Evolutionary conservation across 2,113 vertebrate genomes (phyloP), one percentile per base, ranked within the genome.

Genomic region (Cynoglossus semilaevis): DNA sequence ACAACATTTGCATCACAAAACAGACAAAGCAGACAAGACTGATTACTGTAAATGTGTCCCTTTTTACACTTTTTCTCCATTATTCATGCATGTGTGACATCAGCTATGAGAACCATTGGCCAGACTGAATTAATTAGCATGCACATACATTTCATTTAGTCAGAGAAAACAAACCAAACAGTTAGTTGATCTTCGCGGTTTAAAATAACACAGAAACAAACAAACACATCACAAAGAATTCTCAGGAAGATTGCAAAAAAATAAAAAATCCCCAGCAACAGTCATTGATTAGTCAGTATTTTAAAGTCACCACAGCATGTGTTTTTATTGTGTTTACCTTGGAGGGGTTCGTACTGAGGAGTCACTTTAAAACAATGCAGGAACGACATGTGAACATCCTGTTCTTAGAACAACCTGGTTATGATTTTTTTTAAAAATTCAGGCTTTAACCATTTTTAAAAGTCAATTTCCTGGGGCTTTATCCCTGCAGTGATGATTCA

Each of bases 1-100:
- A 43, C 51, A 52, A 0, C 1, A 86, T 88, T 90, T 87, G 79
- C 88, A 90, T 90, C 63, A 88, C 82, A 91, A 91, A 86, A 77
- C 72, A 16, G 67, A 85, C 84, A 83, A 82, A 82, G 65, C 59
- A 7, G 60, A 73, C 77, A 67, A 52, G 75, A 81, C 80, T 72
- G 76, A 86, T 88, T 85, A 87, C 87, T 86, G 87, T 85, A 85
- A 86, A 88, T 51, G 78, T 67, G 70, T 53, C 61, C 72, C n/a
- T n/a, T 71, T 91, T 84, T 83, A 84, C 84, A 88, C 86, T 81
- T 85, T 72, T 81, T 65, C 80, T 61, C 89, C 84, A 84, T 74
- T 79, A 89, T 88, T 90, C 22, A 29, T 29, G 87, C 90, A 84
- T 55, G 29, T 75, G 85, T 82, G 71, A 84, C 89, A 89, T 83